Evolutionary conservation across 1,140 invertebrate species (phyloP), one percentile per base, ranked within the genome.

Genomic region (Pogonomyrmex barbatus): DNA sequence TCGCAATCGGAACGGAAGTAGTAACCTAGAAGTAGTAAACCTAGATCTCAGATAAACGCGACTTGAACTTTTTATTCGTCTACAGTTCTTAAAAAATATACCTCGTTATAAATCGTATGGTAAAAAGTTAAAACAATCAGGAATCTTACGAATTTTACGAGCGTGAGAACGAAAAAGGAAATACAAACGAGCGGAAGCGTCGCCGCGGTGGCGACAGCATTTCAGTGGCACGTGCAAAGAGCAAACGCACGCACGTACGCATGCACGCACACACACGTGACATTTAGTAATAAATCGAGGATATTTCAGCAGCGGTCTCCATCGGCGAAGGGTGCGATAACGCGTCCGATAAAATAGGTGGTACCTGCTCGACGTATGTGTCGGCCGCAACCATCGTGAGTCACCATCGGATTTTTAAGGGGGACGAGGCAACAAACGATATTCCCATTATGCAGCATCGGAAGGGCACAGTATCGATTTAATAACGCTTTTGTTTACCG

Each of bases 401-500:
- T 93, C 92, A 93, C 79, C 85, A 68, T 90, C 33, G 60, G 75
- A 91, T 91, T 91, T 89, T 88, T 84, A 77, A 84, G 71, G 67
- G 63, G 71, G 24, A 36, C 45, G 73, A 81, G 86, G 62, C 85
- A 88, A 77, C 45, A 86, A 50, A 45, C 65, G 42, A 68, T 71
- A 86, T 89, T 85, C 89, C 76, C 85, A 79, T 91, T 86, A 63
- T 50, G 65, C 60, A 47, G 67, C 30, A 47, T 30, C n/a, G 5
- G 76, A 52, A 75, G 60, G 30, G 6, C 36, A 52, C 10, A 10
- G 67, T 93, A 92, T 92, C 88, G 92, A 93, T 92, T 82, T 92
- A 93, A 93, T 93, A 94, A 83, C 85, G 85, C 85, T 88, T 91
- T 92, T 93, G 92, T 92, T 93, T 91, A 87, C 86, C 83, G 78